phyloP scores from a whole-genome alignment of 1,140 invertebrate genomes.

The Neodiprion virginianus region DNA sequence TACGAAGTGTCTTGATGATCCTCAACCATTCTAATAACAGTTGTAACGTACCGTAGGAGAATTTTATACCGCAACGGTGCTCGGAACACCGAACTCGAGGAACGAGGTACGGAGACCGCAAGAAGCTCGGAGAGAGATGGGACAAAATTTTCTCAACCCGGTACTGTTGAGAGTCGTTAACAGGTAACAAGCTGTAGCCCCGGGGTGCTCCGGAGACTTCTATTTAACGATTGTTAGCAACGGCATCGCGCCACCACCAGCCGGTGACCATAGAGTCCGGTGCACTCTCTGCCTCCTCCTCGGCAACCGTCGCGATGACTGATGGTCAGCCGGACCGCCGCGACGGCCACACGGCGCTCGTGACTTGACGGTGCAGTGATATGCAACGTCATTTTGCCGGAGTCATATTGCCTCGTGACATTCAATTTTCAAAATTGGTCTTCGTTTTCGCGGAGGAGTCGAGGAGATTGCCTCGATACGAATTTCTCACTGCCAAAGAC shows the following conservation, averaged over 20 bases:
- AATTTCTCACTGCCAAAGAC: too few relatives aligned
- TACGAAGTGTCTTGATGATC: too few relatives aligned
- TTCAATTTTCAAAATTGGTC: too few relatives aligned
- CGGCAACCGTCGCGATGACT: background rate
- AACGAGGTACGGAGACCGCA: too few relatives aligned
- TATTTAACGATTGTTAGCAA: conserved; percentile 7
- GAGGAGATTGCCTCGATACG: too few relatives aligned
- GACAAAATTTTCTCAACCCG: conserved; percentile 2
- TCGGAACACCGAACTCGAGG: too few relatives aligned
- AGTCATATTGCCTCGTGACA: too few relatives aligned
- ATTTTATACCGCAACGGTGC: too few relatives aligned
- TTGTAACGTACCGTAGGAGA: too few relatives aligned
- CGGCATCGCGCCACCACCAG: background rate
- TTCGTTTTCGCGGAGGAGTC: too few relatives aligned
- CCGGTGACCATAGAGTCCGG: background rate
- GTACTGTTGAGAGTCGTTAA: background rate
- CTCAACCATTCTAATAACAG: too few relatives aligned
- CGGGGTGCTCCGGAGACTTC: conserved; percentile 6
- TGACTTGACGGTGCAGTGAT: background rate
- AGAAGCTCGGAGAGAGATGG: background rate
- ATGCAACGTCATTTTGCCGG: background rate
- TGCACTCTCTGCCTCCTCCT: background rate
- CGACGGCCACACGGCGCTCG: background rate
- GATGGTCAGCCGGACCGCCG: background rate
- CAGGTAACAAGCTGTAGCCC: background rate